Base-by-base conservation (phyloP, 2,797 vertebrate species). In the Spea hammondii region DNA sequence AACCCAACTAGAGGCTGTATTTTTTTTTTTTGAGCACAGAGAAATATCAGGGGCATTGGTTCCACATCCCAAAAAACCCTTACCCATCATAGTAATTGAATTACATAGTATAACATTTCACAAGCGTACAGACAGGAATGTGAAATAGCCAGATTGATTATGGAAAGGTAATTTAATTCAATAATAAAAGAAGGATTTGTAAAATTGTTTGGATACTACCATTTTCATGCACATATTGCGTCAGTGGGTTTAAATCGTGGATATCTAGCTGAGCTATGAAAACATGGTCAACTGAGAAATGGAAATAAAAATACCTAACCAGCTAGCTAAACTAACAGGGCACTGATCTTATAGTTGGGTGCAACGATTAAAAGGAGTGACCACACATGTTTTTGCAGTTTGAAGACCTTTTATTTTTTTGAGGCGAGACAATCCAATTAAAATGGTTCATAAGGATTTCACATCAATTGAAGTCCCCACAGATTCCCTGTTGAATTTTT, bases 181-280 rank as follows among this genome's bases (percentile, higher is more conserved):
- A 70, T 55, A 70, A 78, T 78, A 78, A 78, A 55, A 78, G 50
- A 64, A 77, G 62, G 76, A 72, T 78, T 72, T 78, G 60, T 72
- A 32, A 17, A 54, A 49, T 57, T 46, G 60, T 71, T 70, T 70
- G 51, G 70, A 71, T 55, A 71, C n/a, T 57, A 71, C 70, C 10
- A 12, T 77, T 51, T 69, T 47, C n/a, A 65, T 70, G 68, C 68
- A 70, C 9, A 47, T 54, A 64, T 49, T 77, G 48, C 68, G 65
- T 78, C 76, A 78, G 68, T 71, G 60, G 12, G 11, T 54, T 71
- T 64, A 70, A 13, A 71, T 32, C 8, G 3, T 10, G 57, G 57
- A 70, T 64, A 53, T n/a, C 47, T 48, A 69, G 13, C 65, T 64
- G 57, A 77, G 68, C 76, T 70, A 68, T 51, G 59, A 64, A 74